Evolutionary conservation across 2,888 invertebrate species (phyloP).

Genomic region (Bedellia somnulentella): DNA sequence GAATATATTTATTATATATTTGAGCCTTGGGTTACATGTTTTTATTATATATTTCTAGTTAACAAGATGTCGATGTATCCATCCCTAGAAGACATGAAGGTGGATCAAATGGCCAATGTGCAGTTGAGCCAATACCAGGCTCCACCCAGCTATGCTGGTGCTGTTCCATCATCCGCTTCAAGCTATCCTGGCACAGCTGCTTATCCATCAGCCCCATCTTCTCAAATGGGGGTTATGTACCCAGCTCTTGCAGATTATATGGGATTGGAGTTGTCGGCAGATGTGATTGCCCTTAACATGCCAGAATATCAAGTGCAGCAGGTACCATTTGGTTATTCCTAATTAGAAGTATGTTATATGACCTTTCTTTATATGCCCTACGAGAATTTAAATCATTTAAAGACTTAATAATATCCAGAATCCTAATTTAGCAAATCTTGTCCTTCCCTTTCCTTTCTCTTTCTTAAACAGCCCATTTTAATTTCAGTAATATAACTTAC

Average conservation of each 20-base stretch:
- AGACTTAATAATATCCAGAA: not conserved
- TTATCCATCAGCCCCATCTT: slow-evolving; percentile 10
- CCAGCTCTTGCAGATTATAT: slow-evolving; percentile 81
- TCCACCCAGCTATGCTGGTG: slow-evolving; percentile 10
- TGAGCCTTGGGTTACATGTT: no score
- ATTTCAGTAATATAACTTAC: no score
- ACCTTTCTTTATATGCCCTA: not conserved
- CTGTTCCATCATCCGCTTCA: slow-evolving; percentile 8
- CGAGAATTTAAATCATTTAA: slow-evolving; percentile 3
- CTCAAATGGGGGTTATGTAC: slow-evolving; percentile 55
- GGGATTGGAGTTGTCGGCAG: slow-evolving; percentile 79
- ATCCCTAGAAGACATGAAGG: slow-evolving; percentile 91
- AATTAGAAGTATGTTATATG: slow-evolving; percentile 2
- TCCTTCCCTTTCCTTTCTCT: not conserved
- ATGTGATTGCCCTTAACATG: slow-evolving; percentile 74
- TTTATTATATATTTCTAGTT: not conserved
- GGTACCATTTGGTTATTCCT: slow-evolving; percentile 16
- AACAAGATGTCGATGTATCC: slow-evolving; percentile 83
- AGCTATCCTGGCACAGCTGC: no score
- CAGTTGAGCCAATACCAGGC: slow-evolving; percentile 44
- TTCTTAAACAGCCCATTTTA: no score
- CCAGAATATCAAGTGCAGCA: slow-evolving; percentile 65
- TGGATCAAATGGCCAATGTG: slow-evolving; percentile 79
- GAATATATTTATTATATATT: no score
- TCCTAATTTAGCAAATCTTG: not conserved